phyloP scores from a whole-genome alignment of 2,797 vertebrate genomes.

The Acanthurus leucopareius region DNA sequence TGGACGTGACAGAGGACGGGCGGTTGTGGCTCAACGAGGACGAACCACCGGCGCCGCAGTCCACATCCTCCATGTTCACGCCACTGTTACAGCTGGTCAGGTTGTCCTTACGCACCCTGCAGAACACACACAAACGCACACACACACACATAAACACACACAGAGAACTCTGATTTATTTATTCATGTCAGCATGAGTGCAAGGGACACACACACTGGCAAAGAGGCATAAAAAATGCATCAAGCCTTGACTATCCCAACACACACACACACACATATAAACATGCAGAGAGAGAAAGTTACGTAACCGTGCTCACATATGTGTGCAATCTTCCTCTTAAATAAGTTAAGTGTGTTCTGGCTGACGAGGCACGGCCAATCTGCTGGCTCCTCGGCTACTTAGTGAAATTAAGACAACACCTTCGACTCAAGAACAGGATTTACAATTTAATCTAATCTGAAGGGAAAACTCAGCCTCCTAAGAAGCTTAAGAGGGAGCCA shows the following conservation, averaged over 20 bases:
- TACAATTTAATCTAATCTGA: conserved; percentile 59
- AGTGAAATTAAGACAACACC: conserved; percentile 67
- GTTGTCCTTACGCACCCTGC: conserved; percentile 95
- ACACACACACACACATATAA: conserved; percentile 29
- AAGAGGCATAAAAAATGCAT: conserved; percentile 59
- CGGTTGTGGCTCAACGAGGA: conserved; percentile 84
- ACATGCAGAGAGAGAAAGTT: conserved; percentile 43
- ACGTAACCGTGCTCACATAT: conserved; percentile 43
- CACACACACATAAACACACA: conserved; percentile 37
- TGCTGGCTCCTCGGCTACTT: conserved; percentile 53
- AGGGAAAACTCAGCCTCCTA: conserved; percentile 59
- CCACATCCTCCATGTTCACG: conserved; percentile 90
- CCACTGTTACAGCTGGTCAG: conserved; percentile 89
- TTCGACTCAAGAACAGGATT: conserved; percentile 65
- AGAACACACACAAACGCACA: conserved; percentile 37
- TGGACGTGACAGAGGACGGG: conserved; percentile 88
- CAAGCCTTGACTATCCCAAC: conserved; percentile 39
- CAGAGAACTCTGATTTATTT: conserved; percentile 51
- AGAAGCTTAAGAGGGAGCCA: conserved; percentile 59
- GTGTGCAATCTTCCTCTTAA: conserved; percentile 42
- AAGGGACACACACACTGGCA: conserved; percentile 34
- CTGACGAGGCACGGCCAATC: conserved; percentile 24
- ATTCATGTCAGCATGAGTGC: conserved; percentile 50
- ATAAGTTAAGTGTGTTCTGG: conserved; percentile 53
- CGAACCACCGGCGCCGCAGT: conserved; percentile 83